Evolutionary conservation across 2,797 vertebrate species (phyloP).

Genomic region (Enteromius fasciolatus): DNA sequence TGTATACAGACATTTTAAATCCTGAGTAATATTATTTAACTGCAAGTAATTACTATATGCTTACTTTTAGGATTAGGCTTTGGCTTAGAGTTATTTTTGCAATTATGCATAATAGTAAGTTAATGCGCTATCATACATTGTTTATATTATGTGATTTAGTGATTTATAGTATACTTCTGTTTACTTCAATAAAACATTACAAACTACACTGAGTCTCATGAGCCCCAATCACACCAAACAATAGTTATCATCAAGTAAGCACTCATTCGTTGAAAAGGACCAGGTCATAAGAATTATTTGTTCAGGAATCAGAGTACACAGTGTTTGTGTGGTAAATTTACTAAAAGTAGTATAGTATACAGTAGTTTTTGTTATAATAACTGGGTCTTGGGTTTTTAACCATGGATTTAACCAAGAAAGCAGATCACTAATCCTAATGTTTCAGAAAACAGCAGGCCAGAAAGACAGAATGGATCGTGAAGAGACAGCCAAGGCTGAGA

Average conservation of each 20-base stretch:
- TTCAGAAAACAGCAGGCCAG: neutral
- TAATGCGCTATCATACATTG: too few relatives aligned
- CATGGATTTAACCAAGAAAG: neutral
- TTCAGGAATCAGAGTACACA: neutral
- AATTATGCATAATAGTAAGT: too few relatives aligned
- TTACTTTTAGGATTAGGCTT: too few relatives aligned
- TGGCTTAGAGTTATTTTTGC: too few relatives aligned
- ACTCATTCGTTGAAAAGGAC: neutral
- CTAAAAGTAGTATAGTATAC: neutral
- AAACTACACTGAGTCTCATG: neutral
- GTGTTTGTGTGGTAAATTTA: neutral
- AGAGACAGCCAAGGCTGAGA: constrained; percentile 15
- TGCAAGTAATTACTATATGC: too few relatives aligned
- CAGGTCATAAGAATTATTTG: neutral
- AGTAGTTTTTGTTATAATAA: neutral
- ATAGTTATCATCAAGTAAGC: neutral
- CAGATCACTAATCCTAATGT: neutral
- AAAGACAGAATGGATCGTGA: neutral
- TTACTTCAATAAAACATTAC: neutral
- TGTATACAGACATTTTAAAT: neutral
- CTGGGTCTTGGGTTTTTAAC: neutral
- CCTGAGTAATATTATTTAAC: too few relatives aligned
- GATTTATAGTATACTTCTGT: too few relatives aligned
- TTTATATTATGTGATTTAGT: neutral
- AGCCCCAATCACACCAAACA: neutral